phyloP scores from a whole-genome alignment of 1,140 invertebrate genomes.

The Ladona fulva region DNA sequence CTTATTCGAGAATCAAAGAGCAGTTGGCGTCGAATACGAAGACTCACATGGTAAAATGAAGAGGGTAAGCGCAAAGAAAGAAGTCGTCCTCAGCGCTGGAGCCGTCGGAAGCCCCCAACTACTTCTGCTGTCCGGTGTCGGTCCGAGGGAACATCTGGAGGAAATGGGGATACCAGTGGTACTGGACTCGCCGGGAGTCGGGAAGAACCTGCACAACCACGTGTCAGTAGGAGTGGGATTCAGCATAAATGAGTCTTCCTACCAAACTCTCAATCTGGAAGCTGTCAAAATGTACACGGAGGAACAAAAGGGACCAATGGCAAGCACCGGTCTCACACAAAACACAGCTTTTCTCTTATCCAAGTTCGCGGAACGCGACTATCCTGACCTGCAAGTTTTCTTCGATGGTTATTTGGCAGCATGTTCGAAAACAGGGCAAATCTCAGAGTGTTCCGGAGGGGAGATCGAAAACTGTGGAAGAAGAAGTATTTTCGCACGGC shows the following conservation, averaged over 20 bases:
- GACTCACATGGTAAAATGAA: constrained; percentile 17
- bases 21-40: constrained; percentile 25
- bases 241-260: constrained; percentile 41
- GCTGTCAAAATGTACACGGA: constrained; percentile 35
- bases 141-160: constrained; percentile 36
- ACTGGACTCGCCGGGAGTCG: constrained; percentile 19
- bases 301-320: constrained; percentile 35
- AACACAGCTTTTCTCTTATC: constrained; percentile 27
- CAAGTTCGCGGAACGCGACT: constrained; percentile 24
- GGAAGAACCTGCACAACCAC: constrained; percentile 17
- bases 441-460: constrained; percentile 33
- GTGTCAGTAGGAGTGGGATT: constrained; percentile 38
- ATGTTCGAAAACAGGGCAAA: constrained; percentile 33
- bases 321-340: constrained; percentile 41
- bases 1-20: constrained; percentile 16
- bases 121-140: constrained; percentile 43
- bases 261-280: constrained; percentile 32
- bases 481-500: neutral
- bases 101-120: constrained; percentile 35
- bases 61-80: constrained; percentile 26
- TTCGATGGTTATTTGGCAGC: constrained; percentile 37
- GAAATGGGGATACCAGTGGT: constrained; percentile 25
- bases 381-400: constrained; percentile 31
- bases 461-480: constrained; percentile 25
- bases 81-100: constrained; percentile 35